Evolutionary conservation across 2,113 vertebrate genomes (phyloP), one percentile per base, ranked within the genome.

Genomic region (Himantopus leucocephalus): DNA sequence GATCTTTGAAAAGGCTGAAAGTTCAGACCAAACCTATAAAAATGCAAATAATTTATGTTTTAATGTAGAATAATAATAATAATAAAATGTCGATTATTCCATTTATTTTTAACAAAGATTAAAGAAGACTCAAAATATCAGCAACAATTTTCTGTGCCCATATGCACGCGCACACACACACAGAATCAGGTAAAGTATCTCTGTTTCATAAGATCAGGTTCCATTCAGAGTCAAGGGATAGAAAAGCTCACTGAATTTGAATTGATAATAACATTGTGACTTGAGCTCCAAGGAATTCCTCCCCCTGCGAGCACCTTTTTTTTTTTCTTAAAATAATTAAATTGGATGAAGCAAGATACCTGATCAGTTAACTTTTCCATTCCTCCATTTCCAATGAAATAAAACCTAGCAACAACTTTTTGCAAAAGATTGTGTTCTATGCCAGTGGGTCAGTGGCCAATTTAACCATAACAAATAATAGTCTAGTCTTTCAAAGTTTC

Each of bases 251-350:
- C 83, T 66, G 92, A 95, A 96, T 96, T 70, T 75, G 90, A 96
- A 96, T 94, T 86, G 91, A 97, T 93, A 95, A 94, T 47, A 85
- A 91, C 88, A 73, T 48, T 96, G 97, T 96, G 97, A 96, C 78
- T 93, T 88, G 92, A 86, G 92, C 95, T 84, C 71, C 76, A 68
- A 87, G 94, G 93, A 97, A 96, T 91, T 93, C 73, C n/a, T 55
- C 3, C 18, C 22, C 20, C 64, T 0, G 2, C 41, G 37, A 12
- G 7, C 11, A 23, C 39, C 2, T 60, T 59, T 23, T 50, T 62
- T 39, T 17, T 64, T 63, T 75, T 63, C 66, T 71, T 88, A 89
- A 93, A 97, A 94, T 89, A 55, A 96, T 86, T 95, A 91, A 93
- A 90, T 92, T 93, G 94, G 93, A 95, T 73, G 64, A 95, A 85